Conservation (phyloP, 2,113 vertebrate species). For the Equus przewalskii region DNA sequence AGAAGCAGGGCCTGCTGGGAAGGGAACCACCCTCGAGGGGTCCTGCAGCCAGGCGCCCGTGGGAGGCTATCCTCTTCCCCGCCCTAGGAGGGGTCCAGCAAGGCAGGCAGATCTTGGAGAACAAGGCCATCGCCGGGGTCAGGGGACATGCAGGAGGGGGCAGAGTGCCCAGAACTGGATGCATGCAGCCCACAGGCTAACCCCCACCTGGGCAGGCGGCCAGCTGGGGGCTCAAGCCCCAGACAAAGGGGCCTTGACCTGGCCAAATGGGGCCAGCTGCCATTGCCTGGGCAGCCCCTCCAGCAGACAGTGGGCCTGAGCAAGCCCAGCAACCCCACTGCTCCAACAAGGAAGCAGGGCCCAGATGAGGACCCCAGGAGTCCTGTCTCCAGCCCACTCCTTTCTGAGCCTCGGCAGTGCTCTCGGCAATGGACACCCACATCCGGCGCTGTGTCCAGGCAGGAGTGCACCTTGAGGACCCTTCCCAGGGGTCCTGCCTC, state of each 20-base stretch:
- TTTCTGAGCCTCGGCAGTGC: fast-evolving
- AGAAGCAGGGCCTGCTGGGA: neutral
- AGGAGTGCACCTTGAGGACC: fast-evolving
- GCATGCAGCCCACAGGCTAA: fast-evolving
- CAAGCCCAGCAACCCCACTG: fast-evolving
- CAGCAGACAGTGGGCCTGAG: neutral
- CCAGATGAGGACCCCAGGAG: neutral
- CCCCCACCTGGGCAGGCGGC: too few species aligned
- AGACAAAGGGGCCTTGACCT: neutral
- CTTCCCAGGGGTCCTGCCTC: neutral
- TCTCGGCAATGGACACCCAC: neutral
- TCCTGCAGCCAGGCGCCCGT: neutral
- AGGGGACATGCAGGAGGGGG: fast-evolving
- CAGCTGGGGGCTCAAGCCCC: fast-evolving
- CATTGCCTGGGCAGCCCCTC: neutral
- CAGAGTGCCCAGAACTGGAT: neutral
- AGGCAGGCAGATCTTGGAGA: neutral
- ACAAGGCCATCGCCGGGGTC: too few species aligned
- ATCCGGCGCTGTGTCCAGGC: fast-evolving
- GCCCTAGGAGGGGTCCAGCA: neutral
- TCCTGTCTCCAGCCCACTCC: neutral
- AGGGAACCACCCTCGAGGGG: neutral
- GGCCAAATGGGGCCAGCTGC: fast-evolving
- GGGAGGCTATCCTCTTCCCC: neutral
- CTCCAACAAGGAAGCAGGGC: too few species aligned